phyloP scores from a whole-genome alignment of 1,140 invertebrate genomes.

The Drosophila malerkotliana region DNA sequence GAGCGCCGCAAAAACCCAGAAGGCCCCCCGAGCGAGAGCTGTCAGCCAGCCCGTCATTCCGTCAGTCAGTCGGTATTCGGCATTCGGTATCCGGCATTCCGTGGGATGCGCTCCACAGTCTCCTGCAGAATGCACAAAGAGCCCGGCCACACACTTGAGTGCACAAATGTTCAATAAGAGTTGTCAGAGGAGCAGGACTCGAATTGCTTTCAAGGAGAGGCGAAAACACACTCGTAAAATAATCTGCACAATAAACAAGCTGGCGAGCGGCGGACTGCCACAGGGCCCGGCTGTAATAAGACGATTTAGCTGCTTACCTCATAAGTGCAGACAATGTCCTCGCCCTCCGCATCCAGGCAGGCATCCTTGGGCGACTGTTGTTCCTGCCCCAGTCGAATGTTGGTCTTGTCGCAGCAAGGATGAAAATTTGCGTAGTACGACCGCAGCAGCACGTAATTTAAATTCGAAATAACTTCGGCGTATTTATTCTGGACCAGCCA shows the following conservation, averaged over 20 bases:
- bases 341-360: slow-evolving; percentile 25
- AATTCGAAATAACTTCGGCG: slow-evolving; percentile 83
- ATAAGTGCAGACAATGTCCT: slow-evolving; percentile 78
- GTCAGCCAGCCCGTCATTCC: slow-evolving; percentile 39
- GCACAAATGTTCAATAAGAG: slow-evolving; percentile 81
- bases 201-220: slow-evolving; percentile 55
- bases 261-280: slow-evolving; percentile 33
- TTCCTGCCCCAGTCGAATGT: slow-evolving; percentile 20
- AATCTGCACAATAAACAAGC: slow-evolving; percentile 79
- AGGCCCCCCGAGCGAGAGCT: slow-evolving; percentile 33
- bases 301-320: slow-evolving; percentile 80
- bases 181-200: slow-evolving; percentile 42
- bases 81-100: slow-evolving; percentile 20
- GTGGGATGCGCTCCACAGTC: slow-evolving; percentile 38
- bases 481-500: slow-evolving; percentile 84
- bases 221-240: slow-evolving; percentile 61
- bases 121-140: slow-evolving; percentile 64
- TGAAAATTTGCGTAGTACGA: slow-evolving; percentile 71
- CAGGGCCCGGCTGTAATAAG: slow-evolving; percentile 61
- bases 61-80: slow-evolving; percentile 30
- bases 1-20: slow-evolving; percentile 20
- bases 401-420: slow-evolving; percentile 53
- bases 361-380: slow-evolving; percentile 22
- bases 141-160: slow-evolving; percentile 72
- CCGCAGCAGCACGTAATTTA: slow-evolving; percentile 79